Evolutionary conservation across 2,888 invertebrate species (phyloP).

Genomic region (Drosophila austrosaltans): DNA sequence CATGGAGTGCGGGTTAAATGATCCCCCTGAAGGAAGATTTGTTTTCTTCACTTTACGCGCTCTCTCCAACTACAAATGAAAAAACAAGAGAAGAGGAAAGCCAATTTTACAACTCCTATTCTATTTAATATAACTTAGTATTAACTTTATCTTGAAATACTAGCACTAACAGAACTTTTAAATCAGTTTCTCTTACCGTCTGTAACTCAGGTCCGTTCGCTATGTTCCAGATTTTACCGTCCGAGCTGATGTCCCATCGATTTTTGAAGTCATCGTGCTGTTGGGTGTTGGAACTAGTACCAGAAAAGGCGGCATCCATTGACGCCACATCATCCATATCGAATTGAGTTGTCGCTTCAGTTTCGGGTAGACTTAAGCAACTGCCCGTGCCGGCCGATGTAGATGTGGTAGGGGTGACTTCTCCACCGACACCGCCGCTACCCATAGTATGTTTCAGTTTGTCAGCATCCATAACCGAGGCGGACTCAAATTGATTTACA

Average conservation of each 20-base stretch:
- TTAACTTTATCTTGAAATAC: background rate
- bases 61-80: constrained; percentile 26
- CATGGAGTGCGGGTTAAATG: constrained; percentile 12
- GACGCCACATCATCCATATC: constrained; percentile 42
- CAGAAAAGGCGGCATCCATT: constrained; percentile 4
- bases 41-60: constrained; percentile 18
- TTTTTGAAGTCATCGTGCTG: constrained; percentile 25
- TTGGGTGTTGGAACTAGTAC: constrained; percentile 20
- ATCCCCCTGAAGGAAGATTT: background rate
- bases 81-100: background rate
- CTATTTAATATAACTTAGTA: no score
- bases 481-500: constrained; percentile 77
- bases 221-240: constrained; percentile 36
- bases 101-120: no score
- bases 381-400: constrained; percentile 33
- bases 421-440: constrained; percentile 1
- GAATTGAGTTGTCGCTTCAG: constrained; percentile 42
- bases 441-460: constrained; percentile 51
- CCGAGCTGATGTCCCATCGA: constrained; percentile 37
- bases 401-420: constrained; percentile 16
- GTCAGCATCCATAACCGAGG: constrained; percentile 51
- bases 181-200: constrained; percentile 8
- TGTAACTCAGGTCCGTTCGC: constrained; percentile 6
- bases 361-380: constrained; percentile 55
- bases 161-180: background rate